These are phyloP conservation scores for Euschistus heros DNA, from an alignment of 1,140 invertebrate genomes.

Conservation along the genomic window DNA sequence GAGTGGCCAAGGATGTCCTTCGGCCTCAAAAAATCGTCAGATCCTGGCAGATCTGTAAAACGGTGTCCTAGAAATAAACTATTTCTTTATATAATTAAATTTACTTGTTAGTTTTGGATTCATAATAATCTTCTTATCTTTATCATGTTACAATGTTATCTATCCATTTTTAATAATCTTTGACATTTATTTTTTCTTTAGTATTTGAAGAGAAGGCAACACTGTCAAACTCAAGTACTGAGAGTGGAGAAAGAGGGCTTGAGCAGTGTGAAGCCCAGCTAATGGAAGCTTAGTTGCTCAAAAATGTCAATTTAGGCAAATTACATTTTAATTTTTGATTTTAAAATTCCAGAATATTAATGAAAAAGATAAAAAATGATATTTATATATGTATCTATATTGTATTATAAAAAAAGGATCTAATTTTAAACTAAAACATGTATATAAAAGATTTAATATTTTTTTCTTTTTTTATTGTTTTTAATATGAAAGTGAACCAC, in stretches of 20 bases:
- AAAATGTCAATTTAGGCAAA: not conserved
- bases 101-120: no score
- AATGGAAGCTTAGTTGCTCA: conserved; percentile 2
- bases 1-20: no score
- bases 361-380: not conserved
- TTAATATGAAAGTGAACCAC: not conserved
- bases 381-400: not conserved
- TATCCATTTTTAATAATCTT: not conserved
- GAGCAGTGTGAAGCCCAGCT: conserved; percentile 19
- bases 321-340: conserved; percentile 12
- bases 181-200: conserved; percentile 32
- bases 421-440: not conserved
- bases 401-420: not conserved
- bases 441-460: not conserved
- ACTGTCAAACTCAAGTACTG: conserved; percentile 27
- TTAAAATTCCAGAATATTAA: not conserved
- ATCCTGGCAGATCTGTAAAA: no score
- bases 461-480: conserved; percentile 1
- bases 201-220: conserved; percentile 53
- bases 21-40: no score
- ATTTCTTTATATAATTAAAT: no score
- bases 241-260: conserved; percentile 21
- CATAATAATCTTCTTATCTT: no score
- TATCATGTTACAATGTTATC: no score
- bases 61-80: no score